Base-by-base conservation (phyloP, 2,888 invertebrate genomes). In the Chironomus tentans region DNA sequence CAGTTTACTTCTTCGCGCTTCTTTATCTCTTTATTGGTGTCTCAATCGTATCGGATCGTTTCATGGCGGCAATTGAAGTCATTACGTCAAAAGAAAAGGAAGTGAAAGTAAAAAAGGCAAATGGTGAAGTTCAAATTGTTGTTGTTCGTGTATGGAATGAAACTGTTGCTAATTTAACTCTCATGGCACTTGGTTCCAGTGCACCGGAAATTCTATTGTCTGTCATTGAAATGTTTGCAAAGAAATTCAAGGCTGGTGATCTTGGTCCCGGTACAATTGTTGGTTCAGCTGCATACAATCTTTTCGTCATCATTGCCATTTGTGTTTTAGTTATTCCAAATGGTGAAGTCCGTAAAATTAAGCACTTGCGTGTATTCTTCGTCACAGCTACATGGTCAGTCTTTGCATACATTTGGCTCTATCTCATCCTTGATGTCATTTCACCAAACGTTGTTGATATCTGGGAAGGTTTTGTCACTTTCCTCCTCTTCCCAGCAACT, bases 61-160 rank as follows among this genome's bases (percentile, higher is more conserved):
- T 99, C 86, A 99, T 99, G 99, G 96, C 97, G 62, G 93, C 98
- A 80, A 99, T 99, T 83, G 99, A 99, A 87, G 97, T 97, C 79
- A 99, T 99, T 83, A 99, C 98, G 74, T 97, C 98, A 0, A 92
- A 97, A 83, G 98, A 99, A 84, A 93, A 95, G 80, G 95, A 97
- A 84, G 92, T 99, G 81, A 90, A 92, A 80, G 92, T 99, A 77
- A 93, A 94, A 81, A 92, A 93, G 79, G 90, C 93, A 78, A 93
- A 93, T 81, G 94, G 95, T 78, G 94, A 95, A 78, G 89, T 89
- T 13, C 94, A 96, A 81, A 92, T 94, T 79, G 87, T 98, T 65
- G 92, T 92, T 72, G 98, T 99, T 15, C 88, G 98, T 77, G 93
- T 99, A 77, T 99, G 99, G 99, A 99, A 99, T 85, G 98, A 98